Evolutionary conservation across 2,797 vertebrate species (phyloP), one percentile per base, ranked within the genome.

Genomic region (Streptopelia turtur): DNA sequence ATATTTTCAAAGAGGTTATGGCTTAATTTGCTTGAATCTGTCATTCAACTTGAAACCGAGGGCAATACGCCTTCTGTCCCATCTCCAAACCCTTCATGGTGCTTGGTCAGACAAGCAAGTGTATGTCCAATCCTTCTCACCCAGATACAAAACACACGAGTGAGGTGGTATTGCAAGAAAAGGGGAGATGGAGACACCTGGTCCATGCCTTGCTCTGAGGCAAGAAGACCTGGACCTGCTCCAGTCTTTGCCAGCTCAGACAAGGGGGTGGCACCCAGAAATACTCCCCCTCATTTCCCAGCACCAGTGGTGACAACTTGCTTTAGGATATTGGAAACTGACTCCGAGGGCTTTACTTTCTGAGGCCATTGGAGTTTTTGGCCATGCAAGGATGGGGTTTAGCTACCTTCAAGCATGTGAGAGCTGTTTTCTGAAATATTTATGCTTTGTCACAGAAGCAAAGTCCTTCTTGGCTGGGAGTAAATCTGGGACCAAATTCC

Each of bases 351-450:
- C 2, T 50, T 79, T 79, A 30, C 12, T 89, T 77, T 28, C 35
- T 52, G 45, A 68, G 35, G 16, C 3, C 21, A 5, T 10, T 37
- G 24, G 25, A 18, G 6, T 57, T 25, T 71, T 23, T 1, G n/a
- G 12, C 61, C 1, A 1, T 14, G 25, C 41, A 82, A 72, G 14
- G 43, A 31, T 10, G 50, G 30, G 13, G 17, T 86, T 83, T 41
- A 59, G 12, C 30, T 76, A 2, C 33, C 63, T 47, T 68, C 37
- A 71, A 83, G 28, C 0, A 0, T 14, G 1, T 11, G 31, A 16
- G 13, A 78, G 63, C 21, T 71, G 3, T 82, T 61, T 35, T 25
- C 63, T 53, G 55, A 70, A 72, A 49, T 65, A 28, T 72, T 88
- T 59, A 1, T 24, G 5, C 5, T 75, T 71, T 45, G 8, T 57